Percentiles rank a stretch among this genome's conserved stretches.
phyloP scores from a whole-genome alignment of 1,140 invertebrate genomes.

The Brevipalpus yothersi region DNA sequence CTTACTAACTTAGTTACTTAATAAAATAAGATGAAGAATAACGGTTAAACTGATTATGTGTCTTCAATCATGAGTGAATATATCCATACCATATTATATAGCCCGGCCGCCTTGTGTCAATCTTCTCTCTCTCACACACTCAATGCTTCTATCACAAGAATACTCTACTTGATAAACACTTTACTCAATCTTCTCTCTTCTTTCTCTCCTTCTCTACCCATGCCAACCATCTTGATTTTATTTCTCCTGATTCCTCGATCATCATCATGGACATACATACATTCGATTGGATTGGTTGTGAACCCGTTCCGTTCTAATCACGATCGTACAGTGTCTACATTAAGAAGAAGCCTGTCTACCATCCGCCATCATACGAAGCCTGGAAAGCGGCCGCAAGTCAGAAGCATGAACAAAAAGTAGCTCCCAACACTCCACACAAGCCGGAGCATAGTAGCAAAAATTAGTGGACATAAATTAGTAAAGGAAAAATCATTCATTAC shows the following conservation, averaged over 20 bases:
- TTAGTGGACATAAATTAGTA: too few species aligned
- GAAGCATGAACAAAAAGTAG: conserved; percentile 4
- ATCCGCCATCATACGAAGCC: conserved; percentile 9
- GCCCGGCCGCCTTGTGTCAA: too few species aligned
- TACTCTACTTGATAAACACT: too few species aligned
- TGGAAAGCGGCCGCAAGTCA: conserved; percentile 8
- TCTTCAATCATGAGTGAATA: too few species aligned
- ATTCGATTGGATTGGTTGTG: not conserved
- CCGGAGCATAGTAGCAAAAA: not conserved
- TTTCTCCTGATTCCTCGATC: not conserved
- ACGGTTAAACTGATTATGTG: too few species aligned
- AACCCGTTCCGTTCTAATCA: not conserved
- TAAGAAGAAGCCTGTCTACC: conserved; percentile 12
- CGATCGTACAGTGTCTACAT: conserved; percentile 9
- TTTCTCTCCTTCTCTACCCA: too few species aligned
- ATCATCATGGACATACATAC: not conserved
- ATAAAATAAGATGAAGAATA: not conserved
- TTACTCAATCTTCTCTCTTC: too few species aligned
- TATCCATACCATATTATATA: too few species aligned
- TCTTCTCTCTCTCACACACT: too few species aligned
- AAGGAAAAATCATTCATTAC: too few species aligned
- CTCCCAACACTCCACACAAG: not conserved
- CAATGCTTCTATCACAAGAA: too few species aligned
- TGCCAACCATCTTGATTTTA: not conserved
- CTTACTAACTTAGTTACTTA: not conserved